phyloP scores from a whole-genome alignment of 2,113 vertebrate genomes.

The Oncorhynchus gorbuscha region DNA sequence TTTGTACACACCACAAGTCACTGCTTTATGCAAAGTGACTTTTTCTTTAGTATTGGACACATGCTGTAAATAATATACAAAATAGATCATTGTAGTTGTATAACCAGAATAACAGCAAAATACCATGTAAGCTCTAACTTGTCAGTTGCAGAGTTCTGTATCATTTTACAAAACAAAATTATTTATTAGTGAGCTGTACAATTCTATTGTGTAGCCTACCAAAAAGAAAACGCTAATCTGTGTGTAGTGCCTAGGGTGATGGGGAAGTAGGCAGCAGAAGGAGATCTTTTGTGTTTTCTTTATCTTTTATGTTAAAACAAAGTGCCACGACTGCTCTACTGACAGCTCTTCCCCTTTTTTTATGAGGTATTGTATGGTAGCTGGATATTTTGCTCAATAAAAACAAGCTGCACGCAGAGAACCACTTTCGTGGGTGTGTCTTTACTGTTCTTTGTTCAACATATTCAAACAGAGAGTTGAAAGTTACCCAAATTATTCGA shows the following conservation, averaged over 20 bases:
- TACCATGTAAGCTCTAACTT: neutral
- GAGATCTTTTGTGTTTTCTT: neutral
- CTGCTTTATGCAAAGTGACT: neutral
- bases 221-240: slow-evolving; percentile 6
- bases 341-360: slow-evolving; percentile 1
- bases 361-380: slow-evolving; percentile 9
- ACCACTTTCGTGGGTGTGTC: neutral
- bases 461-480: neutral
- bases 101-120: neutral
- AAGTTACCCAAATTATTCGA: neutral
- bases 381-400: slow-evolving; percentile 11
- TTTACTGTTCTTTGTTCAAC: neutral
- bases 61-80: slow-evolving; percentile 8
- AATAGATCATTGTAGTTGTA: neutral
- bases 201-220: neutral
- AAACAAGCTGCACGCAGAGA: slow-evolving; percentile 8
- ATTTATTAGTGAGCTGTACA: slow-evolving; percentile 12
- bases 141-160: neutral
- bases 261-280: neutral
- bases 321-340: slow-evolving; percentile 26
- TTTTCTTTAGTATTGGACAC: neutral
- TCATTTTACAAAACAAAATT: neutral
- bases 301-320: neutral
- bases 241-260: neutral
- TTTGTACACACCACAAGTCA: neutral